A percentile compares a stretch with the other conserved stretches of the same genome.
phyloP scores from a whole-genome alignment of 2,113 vertebrate genomes.

The Apus apus region DNA sequence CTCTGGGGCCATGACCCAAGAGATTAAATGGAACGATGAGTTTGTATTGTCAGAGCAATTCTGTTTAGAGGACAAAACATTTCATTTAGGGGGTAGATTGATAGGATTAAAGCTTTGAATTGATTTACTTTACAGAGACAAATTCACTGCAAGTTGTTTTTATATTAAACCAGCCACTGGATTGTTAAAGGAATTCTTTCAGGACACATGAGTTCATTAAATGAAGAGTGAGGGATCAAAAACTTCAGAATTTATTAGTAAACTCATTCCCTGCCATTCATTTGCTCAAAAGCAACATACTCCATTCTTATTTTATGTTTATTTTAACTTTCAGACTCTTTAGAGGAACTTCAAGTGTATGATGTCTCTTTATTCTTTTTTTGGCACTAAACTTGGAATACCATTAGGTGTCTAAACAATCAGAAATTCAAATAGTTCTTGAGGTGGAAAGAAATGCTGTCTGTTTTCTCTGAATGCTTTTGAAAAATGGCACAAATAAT shows the following conservation, averaged over 20 bases:
- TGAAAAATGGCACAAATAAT: neutral
- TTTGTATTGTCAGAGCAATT: conserved; percentile 70
- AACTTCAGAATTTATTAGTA: conserved; percentile 33
- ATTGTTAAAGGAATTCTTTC: conserved; percentile 55
- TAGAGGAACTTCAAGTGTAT: neutral
- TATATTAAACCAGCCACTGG: conserved; percentile 56
- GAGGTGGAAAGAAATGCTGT: neutral
- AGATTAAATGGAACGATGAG: conserved; percentile 72
- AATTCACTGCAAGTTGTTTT: conserved; percentile 40
- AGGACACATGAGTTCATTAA: conserved; percentile 54
- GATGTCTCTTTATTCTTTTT: neutral
- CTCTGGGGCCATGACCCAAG: conserved; percentile 57
- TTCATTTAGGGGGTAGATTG: conserved; percentile 41
- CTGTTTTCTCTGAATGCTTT: neutral
- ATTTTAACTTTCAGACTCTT: conserved; percentile 2
- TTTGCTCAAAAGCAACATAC: conserved; percentile 39
- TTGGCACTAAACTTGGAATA: neutral
- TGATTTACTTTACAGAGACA: conserved; percentile 63
- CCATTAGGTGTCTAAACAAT: neutral
- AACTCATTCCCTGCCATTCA: neutral
- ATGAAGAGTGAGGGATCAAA: conserved; percentile 39
- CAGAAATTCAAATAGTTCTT: neutral
- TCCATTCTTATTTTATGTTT: neutral
- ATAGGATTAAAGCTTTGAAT: conserved; percentile 59
- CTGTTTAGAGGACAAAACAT: conserved; percentile 55